Evolutionary conservation across 2,113 vertebrate species (phyloP).

Genomic region (Oxygymnocypris stewartii): DNA sequence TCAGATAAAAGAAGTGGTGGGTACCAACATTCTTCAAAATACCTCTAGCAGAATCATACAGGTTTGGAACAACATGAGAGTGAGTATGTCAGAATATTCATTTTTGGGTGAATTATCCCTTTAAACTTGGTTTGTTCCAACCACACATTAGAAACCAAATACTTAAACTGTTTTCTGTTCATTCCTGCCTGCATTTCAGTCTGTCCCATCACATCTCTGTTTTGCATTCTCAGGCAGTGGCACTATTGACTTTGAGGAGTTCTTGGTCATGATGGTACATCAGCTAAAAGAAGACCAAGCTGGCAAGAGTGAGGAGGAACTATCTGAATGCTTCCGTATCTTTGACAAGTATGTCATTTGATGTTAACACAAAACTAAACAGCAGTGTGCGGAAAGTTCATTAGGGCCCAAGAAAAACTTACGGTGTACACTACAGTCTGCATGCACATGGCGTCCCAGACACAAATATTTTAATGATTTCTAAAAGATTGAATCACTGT

Average conservation of each 20-base stretch:
- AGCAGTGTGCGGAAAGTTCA: background rate
- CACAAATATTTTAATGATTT: no score
- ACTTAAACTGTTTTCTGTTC: background rate
- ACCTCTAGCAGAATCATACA: no score
- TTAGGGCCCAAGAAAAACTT: no score
- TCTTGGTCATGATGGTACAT: constrained; percentile 99
- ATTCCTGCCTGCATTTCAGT: background rate
- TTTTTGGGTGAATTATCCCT: no score
- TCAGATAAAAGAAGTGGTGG: background rate
- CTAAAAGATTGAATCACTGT: no score
- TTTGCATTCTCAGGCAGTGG: constrained; percentile 79
- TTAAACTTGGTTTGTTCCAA: background rate
- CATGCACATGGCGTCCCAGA: no score
- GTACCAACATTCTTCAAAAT: no score
- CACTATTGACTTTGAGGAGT: constrained; percentile 99
- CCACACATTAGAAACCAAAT: background rate
- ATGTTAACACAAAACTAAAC: background rate
- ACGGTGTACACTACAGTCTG: no score
- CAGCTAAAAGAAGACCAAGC: constrained; percentile 97
- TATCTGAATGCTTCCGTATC: constrained; percentile 94
- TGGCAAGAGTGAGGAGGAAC: constrained; percentile 93
- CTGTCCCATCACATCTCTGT: background rate
- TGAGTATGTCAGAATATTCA: no score
- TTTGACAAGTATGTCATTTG: constrained; percentile 85
- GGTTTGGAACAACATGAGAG: no score